A percentile compares a stretch with the other conserved stretches of the same genome.
Evolutionary conservation across 2,113 vertebrate genomes (phyloP).

Genomic region (Zingel zingel): DNA sequence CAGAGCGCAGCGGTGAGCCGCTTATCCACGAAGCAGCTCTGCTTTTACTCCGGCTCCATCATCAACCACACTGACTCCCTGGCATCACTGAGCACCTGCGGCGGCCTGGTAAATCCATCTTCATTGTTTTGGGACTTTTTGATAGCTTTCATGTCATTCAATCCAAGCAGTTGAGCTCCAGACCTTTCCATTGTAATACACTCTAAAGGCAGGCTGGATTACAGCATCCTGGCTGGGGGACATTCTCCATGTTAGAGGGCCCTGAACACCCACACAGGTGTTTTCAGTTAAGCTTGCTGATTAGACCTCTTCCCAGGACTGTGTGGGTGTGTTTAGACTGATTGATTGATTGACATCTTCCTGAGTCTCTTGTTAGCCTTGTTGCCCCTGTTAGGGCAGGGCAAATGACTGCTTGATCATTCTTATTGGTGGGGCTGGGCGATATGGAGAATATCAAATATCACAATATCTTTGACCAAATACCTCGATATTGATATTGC

Average conservation of each 20-base stretch:
- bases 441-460: too few relatives aligned
- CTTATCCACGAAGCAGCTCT: conserved; percentile 74
- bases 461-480: too few relatives aligned
- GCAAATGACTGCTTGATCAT: too few relatives aligned
- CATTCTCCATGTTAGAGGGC: not conserved
- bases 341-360: too few relatives aligned
- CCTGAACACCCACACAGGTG: too few relatives aligned
- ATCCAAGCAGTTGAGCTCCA: not conserved
- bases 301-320: too few relatives aligned
- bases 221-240: not conserved
- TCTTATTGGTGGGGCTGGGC: too few relatives aligned
- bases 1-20: conserved; percentile 39
- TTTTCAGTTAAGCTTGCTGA: too few relatives aligned
- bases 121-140: conserved; percentile 3
- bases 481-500: too few relatives aligned
- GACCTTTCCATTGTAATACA: not conserved
- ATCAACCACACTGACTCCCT: conserved; percentile 88
- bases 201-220: not conserved
- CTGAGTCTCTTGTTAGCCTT: too few relatives aligned
- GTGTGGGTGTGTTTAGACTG: too few relatives aligned
- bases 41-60: conserved; percentile 92
- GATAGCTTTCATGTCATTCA: conserved; percentile 21
- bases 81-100: conserved; percentile 90
- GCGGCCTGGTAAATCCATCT: conserved; percentile 90
- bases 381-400: too few relatives aligned